Percentiles rank a stretch among this genome's conserved stretches.
Evolutionary conservation across 2,113 vertebrate genomes (phyloP).

Genomic region (Equus przewalskii): DNA sequence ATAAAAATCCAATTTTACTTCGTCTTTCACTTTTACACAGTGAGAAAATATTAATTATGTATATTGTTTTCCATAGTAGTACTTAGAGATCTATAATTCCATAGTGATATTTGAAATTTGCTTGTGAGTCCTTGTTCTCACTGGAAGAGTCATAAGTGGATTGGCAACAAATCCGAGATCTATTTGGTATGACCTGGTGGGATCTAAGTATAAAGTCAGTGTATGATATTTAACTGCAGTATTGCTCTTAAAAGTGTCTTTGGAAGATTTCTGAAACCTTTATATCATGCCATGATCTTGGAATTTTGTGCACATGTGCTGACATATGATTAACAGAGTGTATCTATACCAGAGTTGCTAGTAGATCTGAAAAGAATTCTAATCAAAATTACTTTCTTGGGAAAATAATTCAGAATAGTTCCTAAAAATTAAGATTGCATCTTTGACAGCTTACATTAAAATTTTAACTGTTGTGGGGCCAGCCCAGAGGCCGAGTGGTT

Average conservation of each 20-base stretch:
- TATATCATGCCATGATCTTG: background rate
- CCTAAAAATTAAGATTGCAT: background rate
- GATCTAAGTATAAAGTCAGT: conserved; percentile 18
- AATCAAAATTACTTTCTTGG: background rate
- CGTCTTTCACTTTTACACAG: background rate
- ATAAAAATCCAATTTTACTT: conserved; percentile 45
- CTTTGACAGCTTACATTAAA: conserved; percentile 1
- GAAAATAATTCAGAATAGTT: conserved; percentile 5
- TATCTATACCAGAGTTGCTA: background rate
- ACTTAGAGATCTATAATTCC: background rate
- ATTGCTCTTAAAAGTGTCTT: conserved; percentile 7
- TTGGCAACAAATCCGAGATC: conserved; percentile 38
- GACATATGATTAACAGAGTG: background rate
- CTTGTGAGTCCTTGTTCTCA: conserved; percentile 49
- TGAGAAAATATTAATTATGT: background rate
- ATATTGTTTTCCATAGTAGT: conserved; percentile 1
- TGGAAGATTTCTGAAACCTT: conserved; percentile 23
- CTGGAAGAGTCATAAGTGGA: conserved; percentile 14
- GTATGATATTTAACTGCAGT: background rate
- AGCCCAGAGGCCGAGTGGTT: no score
- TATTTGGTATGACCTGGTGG: background rate
- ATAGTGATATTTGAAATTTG: conserved; percentile 43
- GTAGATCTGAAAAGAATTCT: background rate
- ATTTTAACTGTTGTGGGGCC: background rate
- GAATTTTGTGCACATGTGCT: background rate